Base-by-base conservation (phyloP, 2,113 vertebrate species). In the Carlito syrichta region DNA sequence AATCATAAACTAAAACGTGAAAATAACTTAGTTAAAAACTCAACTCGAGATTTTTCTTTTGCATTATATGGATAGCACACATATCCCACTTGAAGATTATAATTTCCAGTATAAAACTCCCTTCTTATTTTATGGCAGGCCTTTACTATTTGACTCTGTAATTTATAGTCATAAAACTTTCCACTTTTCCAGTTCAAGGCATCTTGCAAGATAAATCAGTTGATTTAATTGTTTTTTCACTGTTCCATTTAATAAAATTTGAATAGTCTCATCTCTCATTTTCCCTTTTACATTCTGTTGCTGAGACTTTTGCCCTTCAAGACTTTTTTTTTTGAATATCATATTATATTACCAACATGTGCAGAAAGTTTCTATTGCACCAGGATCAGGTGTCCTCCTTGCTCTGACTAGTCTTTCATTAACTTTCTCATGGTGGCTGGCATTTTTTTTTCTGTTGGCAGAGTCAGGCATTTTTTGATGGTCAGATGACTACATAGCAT, bases 11-110 rank as follows among this genome's bases (percentile, higher is more conserved):
- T 19, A 66, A 95, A 88, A 38, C 13, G 4, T 86, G 85, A 86
- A 92, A 94, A 94, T 84, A 92, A 30, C 56, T 90, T 63, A 58
- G 76, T 87, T 68, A 45, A 50, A 63, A 97, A 94, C 13, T 50
- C 50, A 89, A 30, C 19, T 74, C 43, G 69, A 86, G 38, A 68
- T 74, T 76, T 66, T 82, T 63, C 32, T 69, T 5, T 2, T 78
- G 52, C 40, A 74, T 76, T 91, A 48, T 58, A 9, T n/a, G 45
- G 3, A 56, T 3, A 71, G 32, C 10, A 58, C 3, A 88, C 1
- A 77, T 54, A 73, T 78, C 25, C 17, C 50, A 88, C 7, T 74
- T 84, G 32, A 56, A 69, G 5, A 38, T 89, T 3, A 25, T 35
- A 91, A 92, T 81, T 89, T 1, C 22, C 56, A 32, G 8, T 78